Evolutionary conservation across 2,113 vertebrate species (phyloP).

Genomic region (Tenebrosternarchus preto): DNA sequence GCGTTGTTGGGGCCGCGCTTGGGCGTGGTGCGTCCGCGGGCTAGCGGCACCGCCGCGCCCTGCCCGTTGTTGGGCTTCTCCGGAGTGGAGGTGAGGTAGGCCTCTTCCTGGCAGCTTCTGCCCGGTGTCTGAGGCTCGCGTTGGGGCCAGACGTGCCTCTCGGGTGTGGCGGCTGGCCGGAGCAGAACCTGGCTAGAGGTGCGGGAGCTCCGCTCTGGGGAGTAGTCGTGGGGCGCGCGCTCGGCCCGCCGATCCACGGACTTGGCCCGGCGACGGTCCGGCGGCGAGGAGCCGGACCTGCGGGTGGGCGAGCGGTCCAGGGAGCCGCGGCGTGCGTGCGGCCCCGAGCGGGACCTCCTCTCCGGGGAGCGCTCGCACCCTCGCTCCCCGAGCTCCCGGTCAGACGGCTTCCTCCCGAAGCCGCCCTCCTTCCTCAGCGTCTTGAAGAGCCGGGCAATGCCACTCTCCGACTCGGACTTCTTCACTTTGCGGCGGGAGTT

Average conservation of each 20-base stretch:
- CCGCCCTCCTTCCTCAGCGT: conserved; percentile 75
- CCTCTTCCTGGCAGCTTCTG: conserved; percentile 55
- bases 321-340: conserved; percentile 78
- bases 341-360: conserved; percentile 66
- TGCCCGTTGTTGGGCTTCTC: conserved; percentile 65
- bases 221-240: conserved; percentile 69
- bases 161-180: conserved; percentile 61
- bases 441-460: conserved; percentile 78
- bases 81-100: conserved; percentile 56
- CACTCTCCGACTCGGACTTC: conserved; percentile 79
- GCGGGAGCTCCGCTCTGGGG: conserved; percentile 75
- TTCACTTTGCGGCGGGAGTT: conserved; percentile 71
- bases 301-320: conserved; percentile 82
- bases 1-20: conserved; percentile 69
- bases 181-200: conserved; percentile 56
- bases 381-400: conserved; percentile 77
- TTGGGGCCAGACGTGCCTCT: conserved; percentile 62
- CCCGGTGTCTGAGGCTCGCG: conserved; percentile 64
- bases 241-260: conserved; percentile 76
- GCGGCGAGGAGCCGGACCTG: conserved; percentile 81
- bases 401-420: conserved; percentile 71
- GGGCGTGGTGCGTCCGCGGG: conserved; percentile 61
- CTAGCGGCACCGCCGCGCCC: conserved; percentile 51
- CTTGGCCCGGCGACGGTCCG: conserved; percentile 81
- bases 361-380: conserved; percentile 79